Evolutionary conservation across 2,888 invertebrate genomes (phyloP), one percentile per base, ranked within the genome.

Genomic region (Pachymerium ferrugineum): DNA sequence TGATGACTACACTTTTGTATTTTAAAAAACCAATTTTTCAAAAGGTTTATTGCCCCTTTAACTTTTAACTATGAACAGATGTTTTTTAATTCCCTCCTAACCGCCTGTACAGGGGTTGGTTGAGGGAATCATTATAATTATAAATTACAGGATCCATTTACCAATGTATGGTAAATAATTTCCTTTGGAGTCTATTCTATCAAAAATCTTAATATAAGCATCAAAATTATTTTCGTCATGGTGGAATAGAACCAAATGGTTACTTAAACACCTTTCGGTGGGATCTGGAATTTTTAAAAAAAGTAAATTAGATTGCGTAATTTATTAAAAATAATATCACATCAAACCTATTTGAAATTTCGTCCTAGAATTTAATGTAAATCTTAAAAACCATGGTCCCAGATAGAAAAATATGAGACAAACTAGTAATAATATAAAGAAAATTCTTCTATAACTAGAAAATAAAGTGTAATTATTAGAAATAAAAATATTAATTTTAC

Each of bases 341-440:
- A 3, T 1, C 16, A 25, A 25, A 68, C 29, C 68, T 19, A 47
- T 47, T 19, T 47, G 47, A 22, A 47, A 47, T 8, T 16, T 47
- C 16, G 1, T 47, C 22, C 85, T 85, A 30, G 84, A 82, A 75
- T 84, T 79, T 42, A 81, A 84, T 77, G 88, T 79, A 86, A 88
- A 89, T 76, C 86, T 86, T 80, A 88, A 85, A 25, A 90, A 80
- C 31, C 86, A 84, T 35, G 90, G 89, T 69, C 90, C 87, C 69
- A 89, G 81, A 79, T 90, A 90, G 5, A 90, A 81, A 47, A 89
- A 81, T 73, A 89, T 83, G 74, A 87, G 85, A 77, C 87, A 85
- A 72, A 86, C 78, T 74, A 87, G 81, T n/a, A 89, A 81, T 14
- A 87, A 79, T 77, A 86, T 76, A 74, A 86, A 79, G 74, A 86